phyloP scores from a whole-genome alignment of 1,140 invertebrate species.

The Dryas iulia region DNA sequence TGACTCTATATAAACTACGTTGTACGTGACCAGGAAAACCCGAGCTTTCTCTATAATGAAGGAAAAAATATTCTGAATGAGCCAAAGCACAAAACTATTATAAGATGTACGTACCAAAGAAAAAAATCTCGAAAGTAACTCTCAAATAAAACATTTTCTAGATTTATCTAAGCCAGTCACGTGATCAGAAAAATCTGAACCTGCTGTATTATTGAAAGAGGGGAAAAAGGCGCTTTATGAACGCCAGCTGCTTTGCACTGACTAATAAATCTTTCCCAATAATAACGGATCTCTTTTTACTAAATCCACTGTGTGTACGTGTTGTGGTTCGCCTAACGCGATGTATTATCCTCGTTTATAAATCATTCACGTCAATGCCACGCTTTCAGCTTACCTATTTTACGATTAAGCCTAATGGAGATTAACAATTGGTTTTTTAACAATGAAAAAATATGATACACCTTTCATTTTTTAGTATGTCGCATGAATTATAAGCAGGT shows the following conservation, averaged over 20 bases:
- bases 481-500: not conserved
- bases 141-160: not conserved
- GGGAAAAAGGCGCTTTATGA: slow-evolving; percentile 34
- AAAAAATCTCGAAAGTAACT: no score
- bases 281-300: slow-evolving; percentile 65
- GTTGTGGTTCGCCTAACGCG: slow-evolving; percentile 62
- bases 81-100: not conserved
- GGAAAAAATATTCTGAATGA: not conserved
- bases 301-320: slow-evolving; percentile 57
- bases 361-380: slow-evolving; percentile 64
- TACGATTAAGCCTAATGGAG: slow-evolving; percentile 36
- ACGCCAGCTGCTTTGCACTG: slow-evolving; percentile 41
- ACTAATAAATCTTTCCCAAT: slow-evolving; percentile 63
- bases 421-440: slow-evolving; percentile 34
- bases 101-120: not conserved
- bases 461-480: not conserved
- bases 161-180: not conserved
- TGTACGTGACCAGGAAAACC: not conserved
- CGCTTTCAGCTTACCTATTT: slow-evolving; percentile 49
- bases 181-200: not conserved
- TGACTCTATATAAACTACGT: not conserved
- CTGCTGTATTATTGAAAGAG: slow-evolving; percentile 25
- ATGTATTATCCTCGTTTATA: slow-evolving; percentile 62
- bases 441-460: slow-evolving; percentile 26
- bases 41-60: not conserved